These are phyloP conservation scores for Calypte anna DNA, from an alignment of 2,113 vertebrate genomes.

Conservation along the genomic window DNA sequence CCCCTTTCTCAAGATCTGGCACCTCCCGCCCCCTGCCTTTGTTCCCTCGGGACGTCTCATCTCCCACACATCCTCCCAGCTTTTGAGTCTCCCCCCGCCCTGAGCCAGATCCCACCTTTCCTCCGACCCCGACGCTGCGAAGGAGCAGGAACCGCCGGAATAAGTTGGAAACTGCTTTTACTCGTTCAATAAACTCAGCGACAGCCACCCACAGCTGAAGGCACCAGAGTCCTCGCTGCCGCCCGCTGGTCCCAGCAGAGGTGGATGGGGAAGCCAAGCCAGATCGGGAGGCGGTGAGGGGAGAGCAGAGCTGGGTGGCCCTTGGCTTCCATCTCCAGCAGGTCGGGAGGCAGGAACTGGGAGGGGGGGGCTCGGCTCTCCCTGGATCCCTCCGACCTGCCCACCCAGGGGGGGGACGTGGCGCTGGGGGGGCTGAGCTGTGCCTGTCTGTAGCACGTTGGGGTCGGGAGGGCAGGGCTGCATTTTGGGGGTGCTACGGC, in stretches of 20 bases:
- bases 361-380: background rate
- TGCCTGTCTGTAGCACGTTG: background rate
- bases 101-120: background rate
- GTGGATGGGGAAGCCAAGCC: slow-evolving; percentile 61
- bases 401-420: background rate
- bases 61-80: background rate
- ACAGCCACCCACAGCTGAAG: slow-evolving; percentile 41
- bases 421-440: background rate
- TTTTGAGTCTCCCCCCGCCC: background rate
- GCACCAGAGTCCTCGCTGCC: slow-evolving; percentile 48
- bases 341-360: background rate
- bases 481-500: background rate
- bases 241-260: slow-evolving; percentile 13
- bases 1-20: no score
- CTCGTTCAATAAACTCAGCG: slow-evolving; percentile 49
- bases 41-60: background rate
- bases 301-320: background rate
- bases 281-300: background rate
- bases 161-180: slow-evolving; percentile 70
- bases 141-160: background rate
- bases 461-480: slow-evolving; percentile 4
- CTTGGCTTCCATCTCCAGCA: background rate
- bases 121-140: background rate
- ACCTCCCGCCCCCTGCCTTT: no score
- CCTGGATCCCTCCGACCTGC: background rate